Base-by-base conservation (phyloP, 1,140 invertebrate species). In the Parapsyche elsis region DNA sequence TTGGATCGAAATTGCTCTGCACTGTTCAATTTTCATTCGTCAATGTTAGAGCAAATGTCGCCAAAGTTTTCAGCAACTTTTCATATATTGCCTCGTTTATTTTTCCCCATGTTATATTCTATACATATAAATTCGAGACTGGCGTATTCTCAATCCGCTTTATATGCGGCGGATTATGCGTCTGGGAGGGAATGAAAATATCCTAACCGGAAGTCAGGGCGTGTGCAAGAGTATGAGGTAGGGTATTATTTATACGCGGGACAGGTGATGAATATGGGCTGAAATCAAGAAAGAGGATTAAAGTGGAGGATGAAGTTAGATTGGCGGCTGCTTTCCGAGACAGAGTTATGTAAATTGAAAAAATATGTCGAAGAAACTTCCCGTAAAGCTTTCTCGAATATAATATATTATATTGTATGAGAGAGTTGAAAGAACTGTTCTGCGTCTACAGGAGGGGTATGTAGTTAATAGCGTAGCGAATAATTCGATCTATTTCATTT, bases 261-360 rank as follows among this genome's bases (percentile, higher is more conserved):
- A 67, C 64, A 67, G 64, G 64, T 67, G 64, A 67, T 67, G 64
- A 67, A 67, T 67, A 67, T 67, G 64, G 21, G 64, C 64, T 26
- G 64, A 67, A 67, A 67, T 24, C 64, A 67, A 67, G 64, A 67
- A 67, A 67, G 64, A 67, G 24, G 64, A 67, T 67, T 67, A 67
- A 67, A 23, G 21, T 26, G 19, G 24, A 26, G 64, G 64, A 67
- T 67, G 19, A 67, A 67, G 64, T 67, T 67, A 67, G 64, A 67
- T 67, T 67, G 64, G 64, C 21, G 64, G 10, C 64, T 19, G 64
- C 21, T 67, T 67, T 23, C 30, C 30, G 30, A 38, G 23, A 19
- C n/a, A 10, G 24, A 26, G 24, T 24, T 24, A 26, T 67, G 64
- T 26, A 67, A 67, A 67, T 67, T 67, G 64, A 67, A 67, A 67